Base-by-base conservation (phyloP, 2,113 vertebrate genomes). In the Hippocampus mohnikei region DNA sequence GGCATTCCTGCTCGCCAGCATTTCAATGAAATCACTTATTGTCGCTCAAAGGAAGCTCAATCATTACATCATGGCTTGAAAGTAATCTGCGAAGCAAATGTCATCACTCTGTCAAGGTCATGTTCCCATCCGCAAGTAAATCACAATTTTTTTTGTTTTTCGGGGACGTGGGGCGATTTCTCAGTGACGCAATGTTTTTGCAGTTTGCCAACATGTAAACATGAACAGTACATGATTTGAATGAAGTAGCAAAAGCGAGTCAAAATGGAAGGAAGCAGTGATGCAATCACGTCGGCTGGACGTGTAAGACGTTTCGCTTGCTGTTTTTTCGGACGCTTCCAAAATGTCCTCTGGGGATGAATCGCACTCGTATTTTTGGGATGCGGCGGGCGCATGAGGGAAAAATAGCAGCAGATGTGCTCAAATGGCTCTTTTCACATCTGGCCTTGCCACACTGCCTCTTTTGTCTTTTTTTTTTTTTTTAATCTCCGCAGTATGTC, bases 351-450 rank as follows among this genome's bases (percentile, higher is more conserved):
- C 73, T 73, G 25, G 27, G 58, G 58, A 33, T 81, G 80, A 83
- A 81, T 80, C 77, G 72, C 33, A 33, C 77, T 75, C 70, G 77
- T 81, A 83, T 85, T 86, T 86, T 78, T 79, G 61, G 84, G 82
- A 84, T 85, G 82, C 71, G 84, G 81, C 66, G 73, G 75, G 73
- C 79, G 77, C 69, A 82, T 81, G 83, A 73, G 67, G 48, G 29
- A 33, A 71, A 81, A 87, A 81, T 70, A 80, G 73, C 56, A 69
- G 25, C 75, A 80, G 76, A 87, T 84, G 74, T 79, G 74, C 82
- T 77, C 18, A 12, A 44, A 33, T 21, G 53, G 44, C 75, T 73
- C 74, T 77, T 50, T 75, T 76, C 56, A 53, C 21, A 27, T 69
- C 53, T 55, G 27, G 40, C n/a, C 8, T 10, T 71, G 60, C 71